Evolutionary conservation across 2,797 vertebrate genomes (phyloP), one percentile per base, ranked within the genome.

Genomic region (Malacoctenus gilli): DNA sequence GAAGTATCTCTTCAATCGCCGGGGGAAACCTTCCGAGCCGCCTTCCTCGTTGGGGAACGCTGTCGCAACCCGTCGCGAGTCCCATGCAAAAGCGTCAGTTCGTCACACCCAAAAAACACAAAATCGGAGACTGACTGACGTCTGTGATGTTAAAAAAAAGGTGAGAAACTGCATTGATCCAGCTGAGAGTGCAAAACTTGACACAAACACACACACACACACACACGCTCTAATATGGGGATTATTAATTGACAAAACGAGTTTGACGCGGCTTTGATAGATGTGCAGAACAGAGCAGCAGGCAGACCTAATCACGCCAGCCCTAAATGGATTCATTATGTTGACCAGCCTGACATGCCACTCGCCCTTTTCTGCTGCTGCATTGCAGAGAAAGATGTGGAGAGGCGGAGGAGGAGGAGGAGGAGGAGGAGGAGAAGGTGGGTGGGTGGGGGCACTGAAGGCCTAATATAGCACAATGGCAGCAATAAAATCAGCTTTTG

Each of bases 171-270:
- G 5, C 6, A 2, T 6, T 28, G 25, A 4, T 19, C 15, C 9
- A 25, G 9, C 8, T n/a, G 3, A 5, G 14, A 37, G 38, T 38
- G 10, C 15, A 37, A 30, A 11, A 28, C 15, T 55, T 12, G 12
- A 15, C 35, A 50, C 11, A 19, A n/a, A 6, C 20, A 46, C 48
- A 51, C 38, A 60, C 20, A 30, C 18, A 39, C 54, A 36, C 47
- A 21, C 8, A n/a, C n/a, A n/a, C 2, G 23, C 20, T 32, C 55
- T 68, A 60, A 75, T 67, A 19, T 57, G 36, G 35, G 39, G 41
- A 55, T 76, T 82, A 74, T 74, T 80, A 65, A 82, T 79, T 82
- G 77, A 77, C 58, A 41, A 75, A 82, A 77, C 73, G 64, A 74
- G 64, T 76, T 78, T 86, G 82, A 81, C 12, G 8, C 35, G 9